A percentile compares a stretch with the other conserved stretches of the same genome.
These are phyloP conservation scores for Epizoanthus illoricatus DNA, from an alignment of 92 coral and sea anemone species.

Conservation along the genomic window DNA sequence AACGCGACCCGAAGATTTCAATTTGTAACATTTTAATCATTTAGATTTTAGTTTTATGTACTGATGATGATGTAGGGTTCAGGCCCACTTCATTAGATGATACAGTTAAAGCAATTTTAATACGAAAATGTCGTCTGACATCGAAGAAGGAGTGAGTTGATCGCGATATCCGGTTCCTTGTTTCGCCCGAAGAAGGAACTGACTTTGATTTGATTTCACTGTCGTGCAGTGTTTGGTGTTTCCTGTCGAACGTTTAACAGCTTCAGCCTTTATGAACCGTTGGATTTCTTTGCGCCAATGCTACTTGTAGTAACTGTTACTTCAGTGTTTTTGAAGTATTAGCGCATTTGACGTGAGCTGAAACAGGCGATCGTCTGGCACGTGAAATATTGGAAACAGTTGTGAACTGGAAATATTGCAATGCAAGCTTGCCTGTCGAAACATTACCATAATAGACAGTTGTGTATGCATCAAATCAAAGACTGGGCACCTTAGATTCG, in stretches of 20 bases:
- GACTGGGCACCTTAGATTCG: background rate
- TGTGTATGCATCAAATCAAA: background rate
- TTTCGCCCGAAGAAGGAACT: too few species aligned
- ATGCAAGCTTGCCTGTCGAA: background rate
- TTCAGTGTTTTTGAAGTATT: background rate
- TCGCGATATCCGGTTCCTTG: too few species aligned
- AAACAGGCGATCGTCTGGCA: constrained; percentile 5
- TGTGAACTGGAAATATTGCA: background rate
- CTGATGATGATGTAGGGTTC: background rate
- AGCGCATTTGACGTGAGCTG: background rate
- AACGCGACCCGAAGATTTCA: background rate
- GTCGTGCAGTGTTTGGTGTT: background rate
- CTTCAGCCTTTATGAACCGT: background rate
- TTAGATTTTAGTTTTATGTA: background rate
- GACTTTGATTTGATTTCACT: background rate
- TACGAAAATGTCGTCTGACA: background rate
- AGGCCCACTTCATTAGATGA: background rate
- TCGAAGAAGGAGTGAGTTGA: background rate
- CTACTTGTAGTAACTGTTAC: background rate
- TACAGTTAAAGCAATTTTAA: background rate
- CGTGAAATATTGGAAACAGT: background rate
- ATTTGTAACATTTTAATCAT: constrained; percentile 11
- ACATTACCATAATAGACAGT: background rate
- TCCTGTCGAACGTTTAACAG: background rate
- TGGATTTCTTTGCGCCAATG: background rate